Conservation (phyloP, 2,888 invertebrate genomes). For the Prosapia bicincta region DNA sequence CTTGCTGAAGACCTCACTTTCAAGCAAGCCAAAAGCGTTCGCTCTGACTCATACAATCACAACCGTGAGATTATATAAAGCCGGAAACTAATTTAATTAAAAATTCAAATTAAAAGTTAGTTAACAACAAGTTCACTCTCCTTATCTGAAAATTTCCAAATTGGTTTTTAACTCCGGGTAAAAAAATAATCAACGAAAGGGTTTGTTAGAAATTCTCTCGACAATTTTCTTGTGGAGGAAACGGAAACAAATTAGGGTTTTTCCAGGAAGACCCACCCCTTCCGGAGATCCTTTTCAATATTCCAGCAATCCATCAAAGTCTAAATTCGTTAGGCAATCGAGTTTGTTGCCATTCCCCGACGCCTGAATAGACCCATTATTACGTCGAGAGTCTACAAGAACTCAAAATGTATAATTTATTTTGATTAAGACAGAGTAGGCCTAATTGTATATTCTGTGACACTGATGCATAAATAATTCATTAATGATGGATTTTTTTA, state of each 20-base stretch:
- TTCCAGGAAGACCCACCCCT: background rate
- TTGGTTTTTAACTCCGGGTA: too few relatives aligned
- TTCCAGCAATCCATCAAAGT: background rate
- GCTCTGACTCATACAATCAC: too few relatives aligned
- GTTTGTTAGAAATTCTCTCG: background rate
- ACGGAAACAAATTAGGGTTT: background rate
- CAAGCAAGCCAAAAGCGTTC: too few relatives aligned
- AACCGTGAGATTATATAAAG: too few relatives aligned
- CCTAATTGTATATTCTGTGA: background rate
- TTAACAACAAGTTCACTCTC: too few relatives aligned
- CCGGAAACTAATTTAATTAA: too few relatives aligned
- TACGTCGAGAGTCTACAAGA: background rate
- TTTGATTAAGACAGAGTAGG: background rate
- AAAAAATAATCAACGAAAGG: background rate
- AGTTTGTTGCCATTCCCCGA: background rate
- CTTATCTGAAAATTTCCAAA: too few relatives aligned
- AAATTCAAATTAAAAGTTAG: too few relatives aligned
- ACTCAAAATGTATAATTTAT: background rate
- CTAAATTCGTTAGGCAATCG: constrained; percentile 2
- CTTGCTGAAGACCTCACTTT: too few relatives aligned
- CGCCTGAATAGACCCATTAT: background rate
- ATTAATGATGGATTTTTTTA: too few relatives aligned
- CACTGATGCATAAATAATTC: background rate
- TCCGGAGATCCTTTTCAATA: background rate
- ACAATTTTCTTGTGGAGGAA: background rate